A percentile compares a stretch with the other conserved stretches of the same genome.
These are phyloP conservation scores for Sebastiscus tertius DNA, from an alignment of 2,797 vertebrate species.

Conservation along the genomic window DNA sequence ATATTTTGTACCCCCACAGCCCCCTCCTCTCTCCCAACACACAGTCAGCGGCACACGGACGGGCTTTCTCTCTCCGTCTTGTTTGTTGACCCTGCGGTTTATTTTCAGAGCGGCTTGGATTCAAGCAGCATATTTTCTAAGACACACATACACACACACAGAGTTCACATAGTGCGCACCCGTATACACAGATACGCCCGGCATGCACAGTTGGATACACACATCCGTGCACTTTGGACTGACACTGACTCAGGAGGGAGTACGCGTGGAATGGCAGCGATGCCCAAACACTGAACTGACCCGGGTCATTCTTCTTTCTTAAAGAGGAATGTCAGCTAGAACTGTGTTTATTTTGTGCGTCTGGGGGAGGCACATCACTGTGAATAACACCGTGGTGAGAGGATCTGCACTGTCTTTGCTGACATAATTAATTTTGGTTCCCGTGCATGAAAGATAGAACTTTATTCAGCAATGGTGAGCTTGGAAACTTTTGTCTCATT, in stretches of 20 bases:
- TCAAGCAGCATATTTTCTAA: slow-evolving; percentile 50
- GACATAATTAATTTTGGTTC: slow-evolving; percentile 7
- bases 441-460: not conserved
- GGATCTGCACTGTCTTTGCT: slow-evolving; percentile 6
- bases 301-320: slow-evolving; percentile 55
- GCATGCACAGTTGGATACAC: slow-evolving; percentile 30
- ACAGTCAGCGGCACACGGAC: slow-evolving; percentile 38
- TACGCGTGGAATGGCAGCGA: slow-evolving; percentile 63
- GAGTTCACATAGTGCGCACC: slow-evolving; percentile 16
- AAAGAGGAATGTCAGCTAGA: slow-evolving; percentile 58
- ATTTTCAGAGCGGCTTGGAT: slow-evolving; percentile 68
- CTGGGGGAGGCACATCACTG: slow-evolving; percentile 35
- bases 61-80: slow-evolving; percentile 32
- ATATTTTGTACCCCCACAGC: slow-evolving; percentile 34
- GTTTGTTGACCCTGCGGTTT: slow-evolving; percentile 67
- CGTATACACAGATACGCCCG: slow-evolving; percentile 20
- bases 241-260: slow-evolving; percentile 37
- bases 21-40: slow-evolving; percentile 22
- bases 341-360: slow-evolving; percentile 53
- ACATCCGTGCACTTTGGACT: slow-evolving; percentile 1
- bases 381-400: slow-evolving; percentile 34
- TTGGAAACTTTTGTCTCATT: slow-evolving; percentile 19
- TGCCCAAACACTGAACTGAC: slow-evolving; percentile 66
- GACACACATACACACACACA: not conserved
- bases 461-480: not conserved